phyloP scores from a whole-genome alignment of 2,113 vertebrate species.

The Elachura formosa region DNA sequence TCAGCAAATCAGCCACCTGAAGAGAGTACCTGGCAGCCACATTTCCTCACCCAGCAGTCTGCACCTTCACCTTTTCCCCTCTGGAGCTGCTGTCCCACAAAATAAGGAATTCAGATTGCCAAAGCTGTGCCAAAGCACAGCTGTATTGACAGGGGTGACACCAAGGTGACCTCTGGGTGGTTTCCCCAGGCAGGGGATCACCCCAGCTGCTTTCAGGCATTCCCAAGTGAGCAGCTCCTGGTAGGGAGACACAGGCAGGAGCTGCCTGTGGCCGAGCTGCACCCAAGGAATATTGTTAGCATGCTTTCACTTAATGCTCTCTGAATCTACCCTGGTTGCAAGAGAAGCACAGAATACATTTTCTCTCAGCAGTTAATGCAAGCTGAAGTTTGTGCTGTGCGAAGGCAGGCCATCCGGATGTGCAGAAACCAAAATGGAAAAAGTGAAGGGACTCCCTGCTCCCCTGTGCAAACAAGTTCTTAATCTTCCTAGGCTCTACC shows the following conservation, averaged over 20 bases:
- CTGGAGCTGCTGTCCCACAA: neutral
- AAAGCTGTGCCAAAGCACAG: neutral
- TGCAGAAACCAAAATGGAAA: neutral
- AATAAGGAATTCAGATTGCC: too few species aligned
- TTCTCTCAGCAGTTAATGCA: neutral
- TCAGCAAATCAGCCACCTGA: neutral
- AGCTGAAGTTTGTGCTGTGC: neutral
- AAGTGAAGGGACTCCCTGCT: neutral
- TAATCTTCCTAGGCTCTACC: neutral
- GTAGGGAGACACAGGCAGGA: neutral
- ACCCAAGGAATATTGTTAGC: accelerated
- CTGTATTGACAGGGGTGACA: accelerated
- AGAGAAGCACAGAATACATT: neutral
- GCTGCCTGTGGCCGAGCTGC: neutral
- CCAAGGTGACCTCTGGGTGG: neutral
- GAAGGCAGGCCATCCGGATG: accelerated
- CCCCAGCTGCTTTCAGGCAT: accelerated
- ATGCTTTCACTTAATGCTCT: neutral
- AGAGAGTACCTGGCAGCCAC: neutral
- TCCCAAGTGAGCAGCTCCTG: neutral
- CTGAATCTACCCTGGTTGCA: accelerated
- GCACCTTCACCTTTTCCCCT: neutral
- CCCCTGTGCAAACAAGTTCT: neutral
- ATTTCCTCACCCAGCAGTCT: neutral
- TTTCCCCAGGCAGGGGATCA: neutral